Percentiles rank a stretch among this genome's conserved stretches.
phyloP scores from a whole-genome alignment of 1,140 invertebrate species.

The Anastatus disparis region DNA sequence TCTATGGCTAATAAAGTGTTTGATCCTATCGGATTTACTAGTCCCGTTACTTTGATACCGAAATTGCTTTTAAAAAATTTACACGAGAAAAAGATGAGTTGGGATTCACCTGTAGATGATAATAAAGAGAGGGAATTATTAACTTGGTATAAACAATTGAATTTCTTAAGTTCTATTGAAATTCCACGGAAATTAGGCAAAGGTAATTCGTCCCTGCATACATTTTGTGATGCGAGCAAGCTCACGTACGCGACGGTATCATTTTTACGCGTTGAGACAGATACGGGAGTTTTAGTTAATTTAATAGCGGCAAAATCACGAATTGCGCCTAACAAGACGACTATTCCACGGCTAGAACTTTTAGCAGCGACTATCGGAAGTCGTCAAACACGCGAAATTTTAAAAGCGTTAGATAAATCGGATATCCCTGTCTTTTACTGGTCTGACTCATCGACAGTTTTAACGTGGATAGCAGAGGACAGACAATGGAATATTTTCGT shows the following conservation, averaged over 20 bases:
- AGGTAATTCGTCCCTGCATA: conserved; percentile 43
- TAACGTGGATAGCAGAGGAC: conserved; percentile 25
- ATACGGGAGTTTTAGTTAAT: conserved; percentile 7
- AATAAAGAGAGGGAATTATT: conserved; percentile 10
- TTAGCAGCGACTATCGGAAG: conserved; percentile 53
- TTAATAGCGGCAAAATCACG: conserved; percentile 51
- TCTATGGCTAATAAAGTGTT: conserved; percentile 48
- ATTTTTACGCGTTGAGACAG: conserved; percentile 31
- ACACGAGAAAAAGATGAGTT: conserved; percentile 39
- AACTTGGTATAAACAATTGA: conserved; percentile 39
- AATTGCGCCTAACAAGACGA: too few species aligned
- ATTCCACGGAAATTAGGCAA: conserved; percentile 45
- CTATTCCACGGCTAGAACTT: conserved; percentile 57
- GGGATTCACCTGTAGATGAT: background rate
- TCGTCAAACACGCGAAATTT: conserved; percentile 41
- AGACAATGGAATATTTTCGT: conserved; percentile 38
- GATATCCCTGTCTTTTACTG: conserved; percentile 31
- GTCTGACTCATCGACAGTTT: conserved; percentile 21
- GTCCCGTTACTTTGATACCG: conserved; percentile 46
- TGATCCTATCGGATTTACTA: conserved; percentile 53
- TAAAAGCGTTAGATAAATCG: conserved; percentile 28
- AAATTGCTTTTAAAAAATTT: conserved; percentile 51
- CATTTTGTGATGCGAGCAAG: conserved; percentile 56
- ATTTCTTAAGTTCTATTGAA: conserved; percentile 38
- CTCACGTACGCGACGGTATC: conserved; percentile 46